Percentiles rank a stretch among this genome's conserved stretches.
These are phyloP conservation scores for Forbesichthys papilliferus DNA, from an alignment of 2,113 vertebrate species.

Conservation along the genomic window DNA sequence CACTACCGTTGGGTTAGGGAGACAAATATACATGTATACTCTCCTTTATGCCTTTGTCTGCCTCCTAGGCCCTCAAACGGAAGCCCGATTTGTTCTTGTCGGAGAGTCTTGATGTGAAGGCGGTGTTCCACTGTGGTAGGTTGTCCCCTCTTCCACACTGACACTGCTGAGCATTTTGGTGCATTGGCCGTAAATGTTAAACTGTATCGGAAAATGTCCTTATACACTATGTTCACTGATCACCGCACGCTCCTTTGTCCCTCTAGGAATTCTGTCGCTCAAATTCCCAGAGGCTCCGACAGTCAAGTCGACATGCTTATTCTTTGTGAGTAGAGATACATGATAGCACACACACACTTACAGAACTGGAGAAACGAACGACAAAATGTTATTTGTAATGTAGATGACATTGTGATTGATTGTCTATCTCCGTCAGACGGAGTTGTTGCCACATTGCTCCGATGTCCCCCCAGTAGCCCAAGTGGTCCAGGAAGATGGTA, in stretches of 20 bases:
- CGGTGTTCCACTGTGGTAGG: constrained; percentile 98
- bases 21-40: constrained; percentile 30
- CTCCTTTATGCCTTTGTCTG: constrained; percentile 79
- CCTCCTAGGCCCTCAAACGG: constrained; percentile 96
- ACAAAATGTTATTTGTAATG: not conserved
- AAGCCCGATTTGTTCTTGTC: constrained; percentile 97
- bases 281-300: constrained; percentile 98
- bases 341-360: not conserved
- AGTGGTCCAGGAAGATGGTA: constrained; percentile 90
- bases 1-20: constrained; percentile 38
- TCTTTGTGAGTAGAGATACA: constrained; percentile 87
- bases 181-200: constrained; percentile 17
- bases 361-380: not conserved
- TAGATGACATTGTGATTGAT: not conserved
- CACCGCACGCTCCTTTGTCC: constrained; percentile 48
- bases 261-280: constrained; percentile 90
- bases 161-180: too few relatives aligned
- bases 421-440: constrained; percentile 80
- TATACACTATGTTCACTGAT: constrained; percentile 7
- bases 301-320: constrained; percentile 93
- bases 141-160: constrained; percentile 42
- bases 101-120: constrained; percentile 94
- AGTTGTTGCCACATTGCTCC: constrained; percentile 90
- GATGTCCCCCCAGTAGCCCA: constrained; percentile 88
- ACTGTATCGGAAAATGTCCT: not conserved